Percentiles rank a stretch among this genome's conserved stretches.
These are phyloP conservation scores for Halisarca cf. caerulea DNA, from an alignment of 37 sponge, comb jelly and placozoan species.

Conservation along the genomic window DNA sequence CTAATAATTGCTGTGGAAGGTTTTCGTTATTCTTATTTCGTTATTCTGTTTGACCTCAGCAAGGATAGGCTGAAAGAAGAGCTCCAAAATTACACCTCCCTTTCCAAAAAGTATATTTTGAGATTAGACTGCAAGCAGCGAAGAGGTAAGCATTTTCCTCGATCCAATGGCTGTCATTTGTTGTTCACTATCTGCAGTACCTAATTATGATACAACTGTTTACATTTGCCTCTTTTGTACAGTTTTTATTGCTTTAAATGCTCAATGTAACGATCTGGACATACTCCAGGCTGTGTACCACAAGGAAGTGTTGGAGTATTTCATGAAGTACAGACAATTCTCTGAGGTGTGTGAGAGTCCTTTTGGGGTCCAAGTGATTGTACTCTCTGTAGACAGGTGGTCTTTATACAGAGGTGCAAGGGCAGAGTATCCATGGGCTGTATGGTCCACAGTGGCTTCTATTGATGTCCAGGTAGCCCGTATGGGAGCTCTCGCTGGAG, in stretches of 20 bases:
- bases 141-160: not conserved
- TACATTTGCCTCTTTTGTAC: too few relatives aligned
- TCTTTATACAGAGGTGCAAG: too few relatives aligned
- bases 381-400: not conserved
- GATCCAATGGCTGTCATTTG: too few relatives aligned
- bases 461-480: too few relatives aligned
- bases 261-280: not conserved
- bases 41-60: too few relatives aligned
- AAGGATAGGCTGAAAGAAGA: not conserved
- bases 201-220: too few relatives aligned
- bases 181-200: too few relatives aligned
- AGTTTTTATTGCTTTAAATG: not conserved
- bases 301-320: constrained; percentile 16
- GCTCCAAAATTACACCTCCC: not conserved
- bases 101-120: not conserved
- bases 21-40: too few relatives aligned
- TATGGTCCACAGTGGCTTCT: too few relatives aligned
- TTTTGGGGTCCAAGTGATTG: not conserved
- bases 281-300: constrained; percentile 7
- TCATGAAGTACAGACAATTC: constrained; percentile 6
- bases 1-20: too few relatives aligned
- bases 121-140: not conserved
- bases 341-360: not conserved
- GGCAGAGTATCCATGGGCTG: too few relatives aligned
- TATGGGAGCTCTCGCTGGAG: too few relatives aligned